Conservation (phyloP, 1,140 invertebrate genomes). For the Drosophila novamexicana region DNA sequence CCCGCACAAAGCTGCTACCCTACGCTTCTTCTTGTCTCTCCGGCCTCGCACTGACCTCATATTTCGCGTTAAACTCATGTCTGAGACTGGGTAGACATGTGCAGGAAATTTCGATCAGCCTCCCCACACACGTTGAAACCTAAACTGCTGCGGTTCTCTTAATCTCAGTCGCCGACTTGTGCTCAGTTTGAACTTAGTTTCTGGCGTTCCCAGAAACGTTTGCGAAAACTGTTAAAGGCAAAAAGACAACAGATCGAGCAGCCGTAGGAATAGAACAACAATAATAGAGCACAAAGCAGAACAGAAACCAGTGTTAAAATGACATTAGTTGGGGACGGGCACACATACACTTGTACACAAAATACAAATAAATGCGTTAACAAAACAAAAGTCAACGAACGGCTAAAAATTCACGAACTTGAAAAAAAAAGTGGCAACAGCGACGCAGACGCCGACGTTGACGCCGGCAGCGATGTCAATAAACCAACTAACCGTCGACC, state of each 20-base stretch:
- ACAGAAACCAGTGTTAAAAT: slow-evolving; percentile 54
- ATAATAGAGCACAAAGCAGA: slow-evolving; percentile 36
- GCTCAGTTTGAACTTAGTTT: slow-evolving; percentile 25
- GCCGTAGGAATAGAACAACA: background rate
- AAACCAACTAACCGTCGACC: slow-evolving; percentile 78
- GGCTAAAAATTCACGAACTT: slow-evolving; percentile 83
- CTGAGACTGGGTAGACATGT: background rate
- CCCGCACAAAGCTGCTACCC: slow-evolving; percentile 12
- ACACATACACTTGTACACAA: slow-evolving; percentile 31
- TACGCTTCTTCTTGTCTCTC: slow-evolving; percentile 26
- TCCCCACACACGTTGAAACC: slow-evolving; percentile 28
- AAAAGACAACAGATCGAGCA: background rate
- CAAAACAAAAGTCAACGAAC: slow-evolving; percentile 77
- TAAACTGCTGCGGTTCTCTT: slow-evolving; percentile 38
- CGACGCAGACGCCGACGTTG: slow-evolving; percentile 22
- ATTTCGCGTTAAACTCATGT: slow-evolving; percentile 55
- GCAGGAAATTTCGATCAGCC: slow-evolving; percentile 73
- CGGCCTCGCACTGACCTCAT: slow-evolving; percentile 60
- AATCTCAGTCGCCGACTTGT: background rate
- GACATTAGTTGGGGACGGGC: slow-evolving; percentile 68
- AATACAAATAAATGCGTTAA: slow-evolving; percentile 58
- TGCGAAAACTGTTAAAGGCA: slow-evolving; percentile 30
- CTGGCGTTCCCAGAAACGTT: slow-evolving; percentile 32
- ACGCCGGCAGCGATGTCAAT: slow-evolving; percentile 66
- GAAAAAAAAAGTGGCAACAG: slow-evolving; percentile 59